These are phyloP conservation scores for Tyto alba DNA, from an alignment of 2,113 vertebrate species.

Conservation along the genomic window DNA sequence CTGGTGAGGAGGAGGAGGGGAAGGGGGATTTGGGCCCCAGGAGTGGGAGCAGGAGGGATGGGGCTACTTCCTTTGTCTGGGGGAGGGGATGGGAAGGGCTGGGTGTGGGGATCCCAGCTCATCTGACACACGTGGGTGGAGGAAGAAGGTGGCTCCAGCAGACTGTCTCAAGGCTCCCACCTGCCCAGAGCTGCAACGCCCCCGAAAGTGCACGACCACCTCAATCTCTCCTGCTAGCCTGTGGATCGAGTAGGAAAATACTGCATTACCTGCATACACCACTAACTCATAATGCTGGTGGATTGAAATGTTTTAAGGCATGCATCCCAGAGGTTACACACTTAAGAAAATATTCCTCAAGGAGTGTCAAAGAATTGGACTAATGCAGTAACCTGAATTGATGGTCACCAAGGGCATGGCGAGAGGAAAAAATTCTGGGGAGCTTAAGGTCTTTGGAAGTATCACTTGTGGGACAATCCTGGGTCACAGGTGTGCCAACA, in stretches of 20 bases:
- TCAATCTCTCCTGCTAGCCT: background rate
- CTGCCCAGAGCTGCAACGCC: background rate
- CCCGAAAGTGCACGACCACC: background rate
- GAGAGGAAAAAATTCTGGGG: background rate
- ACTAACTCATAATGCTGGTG: background rate
- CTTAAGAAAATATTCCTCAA: background rate
- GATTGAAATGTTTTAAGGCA: background rate
- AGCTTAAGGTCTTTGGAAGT: background rate
- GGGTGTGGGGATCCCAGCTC: background rate
- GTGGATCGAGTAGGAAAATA: background rate
- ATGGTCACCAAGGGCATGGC: background rate
- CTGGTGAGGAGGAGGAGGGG: background rate
- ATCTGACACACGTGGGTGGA: background rate
- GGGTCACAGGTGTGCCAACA: background rate
- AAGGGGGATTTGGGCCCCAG: background rate
- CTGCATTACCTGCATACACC: rapidly evolving
- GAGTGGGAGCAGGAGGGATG: background rate
- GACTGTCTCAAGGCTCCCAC: background rate
- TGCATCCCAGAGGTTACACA: background rate
- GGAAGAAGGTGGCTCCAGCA: background rate
- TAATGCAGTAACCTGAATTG: background rate
- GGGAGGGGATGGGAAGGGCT: background rate
- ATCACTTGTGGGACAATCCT: background rate
- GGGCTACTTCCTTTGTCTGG: background rate
- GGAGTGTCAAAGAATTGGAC: rapidly evolving